Conservation (phyloP, 2,113 vertebrate species). For the Monopterus albus region DNA sequence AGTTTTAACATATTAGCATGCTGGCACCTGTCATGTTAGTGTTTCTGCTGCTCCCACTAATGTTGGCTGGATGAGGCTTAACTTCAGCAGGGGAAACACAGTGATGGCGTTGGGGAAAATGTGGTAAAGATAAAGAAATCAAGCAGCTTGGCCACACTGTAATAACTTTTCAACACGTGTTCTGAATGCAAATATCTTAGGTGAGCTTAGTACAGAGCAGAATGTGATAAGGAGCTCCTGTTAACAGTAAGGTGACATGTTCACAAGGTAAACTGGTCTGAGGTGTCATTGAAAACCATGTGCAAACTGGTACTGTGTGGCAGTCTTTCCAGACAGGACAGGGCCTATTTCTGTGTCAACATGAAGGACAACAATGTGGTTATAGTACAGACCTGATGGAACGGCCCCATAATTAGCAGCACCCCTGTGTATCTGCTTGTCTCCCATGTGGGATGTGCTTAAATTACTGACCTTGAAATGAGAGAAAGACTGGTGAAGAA, state of each 20-base stretch:
- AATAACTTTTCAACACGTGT: no score
- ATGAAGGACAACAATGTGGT: constrained; percentile 11
- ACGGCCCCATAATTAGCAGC: constrained; percentile 55
- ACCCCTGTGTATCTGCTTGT: constrained; percentile 12
- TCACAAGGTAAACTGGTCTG: neutral
- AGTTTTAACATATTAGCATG: no score
- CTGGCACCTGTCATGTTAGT: no score
- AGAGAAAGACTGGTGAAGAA: neutral
- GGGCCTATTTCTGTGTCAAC: constrained; percentile 34
- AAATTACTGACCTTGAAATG: constrained; percentile 56
- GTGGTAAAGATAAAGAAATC: no score
- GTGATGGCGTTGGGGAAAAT: no score
- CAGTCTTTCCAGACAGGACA: neutral
- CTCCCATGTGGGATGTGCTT: constrained; percentile 34
- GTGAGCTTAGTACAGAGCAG: neutral
- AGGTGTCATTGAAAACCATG: neutral
- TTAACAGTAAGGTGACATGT: neutral
- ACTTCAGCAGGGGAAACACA: no score
- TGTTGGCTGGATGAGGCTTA: no score
- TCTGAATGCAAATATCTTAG: neutral
- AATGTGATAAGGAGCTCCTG: neutral
- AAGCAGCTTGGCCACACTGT: no score
- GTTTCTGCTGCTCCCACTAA: no score
- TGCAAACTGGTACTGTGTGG: neutral
- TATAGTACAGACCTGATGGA: constrained; percentile 46